A percentile compares a stretch with the other conserved stretches of the same genome.
These are phyloP conservation scores for Carpatolechia fugitivella DNA, from an alignment of 2,888 invertebrate species.

Conservation along the genomic window DNA sequence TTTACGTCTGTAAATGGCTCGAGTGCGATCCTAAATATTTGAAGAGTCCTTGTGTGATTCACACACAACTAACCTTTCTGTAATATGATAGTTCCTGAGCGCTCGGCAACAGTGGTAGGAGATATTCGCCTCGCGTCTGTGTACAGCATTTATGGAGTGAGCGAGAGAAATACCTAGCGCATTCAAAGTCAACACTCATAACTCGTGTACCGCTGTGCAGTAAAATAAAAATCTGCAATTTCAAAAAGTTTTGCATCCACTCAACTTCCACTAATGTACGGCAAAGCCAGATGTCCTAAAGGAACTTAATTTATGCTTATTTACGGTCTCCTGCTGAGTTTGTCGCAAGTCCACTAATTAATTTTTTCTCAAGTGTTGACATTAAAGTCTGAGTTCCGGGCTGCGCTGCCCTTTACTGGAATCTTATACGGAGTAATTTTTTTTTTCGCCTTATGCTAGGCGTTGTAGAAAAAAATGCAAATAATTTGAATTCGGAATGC, in stretches of 20 bases:
- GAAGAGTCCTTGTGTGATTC: constrained; percentile 3
- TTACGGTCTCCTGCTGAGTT: background rate
- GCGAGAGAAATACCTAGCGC: no score
- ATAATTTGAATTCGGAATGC: constrained; percentile 41
- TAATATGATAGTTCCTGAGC: no score
- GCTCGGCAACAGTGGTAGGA: no score
- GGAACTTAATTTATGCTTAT: background rate
- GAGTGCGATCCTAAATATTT: constrained; percentile 9
- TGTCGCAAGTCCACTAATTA: constrained; percentile 7
- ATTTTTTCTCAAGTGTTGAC: constrained; percentile 17
- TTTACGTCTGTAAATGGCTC: constrained; percentile 29
- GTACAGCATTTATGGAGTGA: no score
- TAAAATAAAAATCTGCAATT: no score
- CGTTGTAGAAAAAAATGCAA: constrained; percentile 31
- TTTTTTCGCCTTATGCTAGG: constrained; percentile 18
- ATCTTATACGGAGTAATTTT: constrained; percentile 12
- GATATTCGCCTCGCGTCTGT: no score
- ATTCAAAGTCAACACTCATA: no score
- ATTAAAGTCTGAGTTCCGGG: constrained; percentile 15
- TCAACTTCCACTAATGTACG: no score
- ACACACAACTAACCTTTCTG: background rate
- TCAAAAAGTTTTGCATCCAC: background rate
- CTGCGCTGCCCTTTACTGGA: constrained; percentile 24
- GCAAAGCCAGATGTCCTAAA: background rate
- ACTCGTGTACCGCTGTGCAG: no score